These are phyloP conservation scores for Drosophila sechellia DNA, from an alignment of 1,140 invertebrate genomes.

Conservation along the genomic window DNA sequence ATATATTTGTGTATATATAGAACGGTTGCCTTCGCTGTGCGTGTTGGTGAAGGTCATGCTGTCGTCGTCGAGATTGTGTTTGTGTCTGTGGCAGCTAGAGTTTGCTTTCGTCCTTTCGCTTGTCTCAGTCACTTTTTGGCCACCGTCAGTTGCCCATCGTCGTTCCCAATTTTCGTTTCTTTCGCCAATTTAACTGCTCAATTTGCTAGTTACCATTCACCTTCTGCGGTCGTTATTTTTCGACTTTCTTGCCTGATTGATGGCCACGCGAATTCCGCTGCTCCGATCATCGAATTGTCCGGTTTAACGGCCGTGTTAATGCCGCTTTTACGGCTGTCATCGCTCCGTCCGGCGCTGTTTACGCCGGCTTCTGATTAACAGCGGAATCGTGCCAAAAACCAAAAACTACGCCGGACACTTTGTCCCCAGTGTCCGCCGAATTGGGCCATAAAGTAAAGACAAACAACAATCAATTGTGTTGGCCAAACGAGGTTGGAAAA, in stretches of 20 bases:
- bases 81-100: conserved; percentile 26
- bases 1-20: background rate
- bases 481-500: conserved; percentile 1
- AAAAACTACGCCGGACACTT: conserved; percentile 18
- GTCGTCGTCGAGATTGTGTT: conserved; percentile 54
- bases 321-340: conserved; percentile 56
- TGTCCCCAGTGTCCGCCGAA: conserved; percentile 16
- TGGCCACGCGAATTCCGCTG: conserved; percentile 54
- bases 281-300: conserved; percentile 63
- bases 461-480: conserved; percentile 36
- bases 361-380: conserved; percentile 36
- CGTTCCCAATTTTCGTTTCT: conserved; percentile 1
- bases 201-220: conserved; percentile 22
- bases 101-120: conserved; percentile 32
- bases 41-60: conserved; percentile 82
- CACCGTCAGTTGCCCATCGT: conserved; percentile 40
- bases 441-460: conserved; percentile 36
- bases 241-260: conserved; percentile 57
- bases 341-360: conserved; percentile 25
- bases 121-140: conserved; percentile 40
- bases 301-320: conserved; percentile 59
- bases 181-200: conserved; percentile 34
- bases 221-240: conserved; percentile 21
- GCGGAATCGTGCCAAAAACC: conserved; percentile 26
- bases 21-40: conserved; percentile 55